Evolutionary conservation across 2,888 invertebrate species (phyloP).

Genomic region (Rutpela maculata): DNA sequence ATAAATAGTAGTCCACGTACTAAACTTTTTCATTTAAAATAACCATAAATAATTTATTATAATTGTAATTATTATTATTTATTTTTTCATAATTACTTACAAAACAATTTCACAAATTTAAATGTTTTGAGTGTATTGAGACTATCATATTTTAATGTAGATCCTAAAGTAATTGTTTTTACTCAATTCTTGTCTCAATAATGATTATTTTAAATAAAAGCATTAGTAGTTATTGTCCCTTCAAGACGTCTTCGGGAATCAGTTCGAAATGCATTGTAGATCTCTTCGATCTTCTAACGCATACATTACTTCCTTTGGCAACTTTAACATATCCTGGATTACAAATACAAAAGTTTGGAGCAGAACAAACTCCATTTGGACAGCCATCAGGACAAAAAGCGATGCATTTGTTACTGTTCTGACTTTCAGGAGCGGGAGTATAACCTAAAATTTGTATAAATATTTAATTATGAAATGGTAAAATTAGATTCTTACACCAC

Average conservation of each 20-base stretch:
- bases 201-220: no score
- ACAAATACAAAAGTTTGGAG: constrained; percentile 85
- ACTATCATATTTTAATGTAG: no score
- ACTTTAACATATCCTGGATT: constrained; percentile 82
- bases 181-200: no score
- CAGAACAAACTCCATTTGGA: constrained; percentile 83
- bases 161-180: no score
- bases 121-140: no score
- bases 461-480: constrained; percentile 12
- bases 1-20: no score
- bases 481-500: background rate
- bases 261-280: constrained; percentile 69
- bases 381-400: constrained; percentile 83
- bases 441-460: constrained; percentile 66
- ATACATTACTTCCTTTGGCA: constrained; percentile 80
- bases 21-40: no score
- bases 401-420: constrained; percentile 72
- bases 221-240: constrained; percentile 45
- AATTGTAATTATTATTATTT: no score
- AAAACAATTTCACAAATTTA: no score
- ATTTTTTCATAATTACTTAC: no score
- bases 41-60: no score
- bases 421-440: constrained; percentile 66
- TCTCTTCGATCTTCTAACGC: constrained; percentile 76
- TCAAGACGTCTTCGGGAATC: constrained; percentile 65